phyloP scores from a whole-genome alignment of 2,797 vertebrate species.

The Spinibarbus caldwelli region DNA sequence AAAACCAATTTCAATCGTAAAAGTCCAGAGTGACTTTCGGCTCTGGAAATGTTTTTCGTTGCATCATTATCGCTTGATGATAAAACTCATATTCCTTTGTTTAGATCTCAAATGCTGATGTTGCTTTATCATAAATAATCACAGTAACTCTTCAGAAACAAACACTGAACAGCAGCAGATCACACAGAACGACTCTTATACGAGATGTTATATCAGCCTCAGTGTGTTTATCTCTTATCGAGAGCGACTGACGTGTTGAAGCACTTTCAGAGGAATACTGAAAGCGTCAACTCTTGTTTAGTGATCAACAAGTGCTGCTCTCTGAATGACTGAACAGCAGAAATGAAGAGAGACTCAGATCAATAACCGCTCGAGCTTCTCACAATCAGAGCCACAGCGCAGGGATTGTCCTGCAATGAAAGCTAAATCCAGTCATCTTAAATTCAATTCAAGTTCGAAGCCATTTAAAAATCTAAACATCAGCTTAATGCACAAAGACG shows the following conservation, averaged over 20 bases:
- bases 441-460: neutral
- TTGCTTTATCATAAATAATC: neutral
- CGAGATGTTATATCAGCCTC: neutral
- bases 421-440: slow-evolving; percentile 53
- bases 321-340: neutral
- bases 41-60: no score
- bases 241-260: neutral
- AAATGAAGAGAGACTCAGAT: neutral
- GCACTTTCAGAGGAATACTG: neutral
- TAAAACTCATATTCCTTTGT: neutral
- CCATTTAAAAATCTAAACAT: neutral
- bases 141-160: neutral
- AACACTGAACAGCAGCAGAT: neutral
- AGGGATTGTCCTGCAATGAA: slow-evolving; percentile 73
- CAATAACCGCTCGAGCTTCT: slow-evolving; percentile 44
- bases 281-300: neutral
- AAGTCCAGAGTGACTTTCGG: neutral
- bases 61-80: neutral
- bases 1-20: neutral
- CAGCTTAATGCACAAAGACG: neutral
- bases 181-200: neutral
- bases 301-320: neutral
- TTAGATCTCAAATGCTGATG: neutral
- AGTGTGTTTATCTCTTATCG: neutral
- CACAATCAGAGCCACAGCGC: slow-evolving; percentile 70